Base-by-base conservation (phyloP, 2,797 vertebrate species). In the Euthynnus affinis region DNA sequence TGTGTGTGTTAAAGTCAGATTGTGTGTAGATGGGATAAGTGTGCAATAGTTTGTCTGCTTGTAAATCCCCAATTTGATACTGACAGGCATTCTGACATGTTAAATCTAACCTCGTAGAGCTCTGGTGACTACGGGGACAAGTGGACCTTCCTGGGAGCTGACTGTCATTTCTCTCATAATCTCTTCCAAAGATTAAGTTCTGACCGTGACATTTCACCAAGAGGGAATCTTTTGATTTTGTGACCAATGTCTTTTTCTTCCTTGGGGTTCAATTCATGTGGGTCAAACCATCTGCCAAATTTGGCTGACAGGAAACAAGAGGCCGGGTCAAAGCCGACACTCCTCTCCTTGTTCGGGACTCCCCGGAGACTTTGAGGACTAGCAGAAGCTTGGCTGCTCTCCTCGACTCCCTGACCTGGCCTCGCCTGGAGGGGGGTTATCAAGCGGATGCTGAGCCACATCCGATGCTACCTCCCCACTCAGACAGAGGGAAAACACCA, bases 11-110 rank as follows among this genome's bases (percentile, higher is more conserved):
- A 82, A 86, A 91, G 65, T 86, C 81, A 62, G 80, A 75, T 69
- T n/a, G 70, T 76, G 91, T 87, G 87, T 78, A 83, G 88, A 85
- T 56, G 76, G 88, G 88, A 89, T 91, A 53, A 90, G 80, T 87
- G 86, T 84, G 71, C 76, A 52, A 67, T 22, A 53, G 61, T 85
- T 87, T 85, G 77, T 82, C 75, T 66, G 74, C 70, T 72, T n/a
- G 69, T 37, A 85, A 91, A 92, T 89, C 86, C 83, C 48, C 87
- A 84, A 84, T 85, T 70, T 76, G 71, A 78, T 80, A 48, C 55
- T 46, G 78, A 77, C 80, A 48, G 76, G 77, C 73, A 64, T 87
- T 87, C 83, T 78, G 78, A 85, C 80, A 76, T 87, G 76, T 83
- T 85, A 85, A 91, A 85, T 77, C 74, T 76, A 23, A 67, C 76